Conservation (phyloP, 2,888 invertebrate genomes). For the Brassicogethes aeneus region DNA sequence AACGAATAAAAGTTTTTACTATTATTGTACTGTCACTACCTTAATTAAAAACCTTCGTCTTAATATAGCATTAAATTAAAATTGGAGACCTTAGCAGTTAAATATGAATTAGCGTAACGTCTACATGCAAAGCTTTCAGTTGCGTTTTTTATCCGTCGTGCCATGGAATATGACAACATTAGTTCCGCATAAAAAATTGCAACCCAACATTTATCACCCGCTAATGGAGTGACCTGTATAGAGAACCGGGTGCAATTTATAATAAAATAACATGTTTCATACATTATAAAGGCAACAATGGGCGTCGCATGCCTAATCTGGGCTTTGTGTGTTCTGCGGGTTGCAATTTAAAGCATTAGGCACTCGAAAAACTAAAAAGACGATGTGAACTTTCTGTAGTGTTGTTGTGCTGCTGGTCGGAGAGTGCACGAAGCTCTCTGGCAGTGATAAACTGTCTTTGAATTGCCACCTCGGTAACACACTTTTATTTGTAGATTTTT, state of each 20-base stretch:
- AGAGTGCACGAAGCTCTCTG: background rate
- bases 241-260: background rate
- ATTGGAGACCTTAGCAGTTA: no score
- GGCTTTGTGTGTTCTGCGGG: background rate
- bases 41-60: no score
- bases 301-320: background rate
- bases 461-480: no score
- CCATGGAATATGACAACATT: background rate
- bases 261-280: background rate
- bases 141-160: background rate
- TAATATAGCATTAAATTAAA: no score
- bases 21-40: no score
- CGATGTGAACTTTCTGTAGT: no score
- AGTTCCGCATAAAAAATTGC: background rate
- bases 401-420: no score
- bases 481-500: conserved; percentile 6
- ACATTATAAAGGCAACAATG: background rate
- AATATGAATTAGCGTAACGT: background rate
- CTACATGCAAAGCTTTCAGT: background rate
- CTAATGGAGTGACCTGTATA: background rate
- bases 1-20: no score
- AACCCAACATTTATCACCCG: background rate
- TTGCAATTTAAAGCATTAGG: no score
- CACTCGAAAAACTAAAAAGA: no score
- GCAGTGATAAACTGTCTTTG: background rate